phyloP scores from a whole-genome alignment of 2,797 vertebrate species.

The Chelon auratus region DNA sequence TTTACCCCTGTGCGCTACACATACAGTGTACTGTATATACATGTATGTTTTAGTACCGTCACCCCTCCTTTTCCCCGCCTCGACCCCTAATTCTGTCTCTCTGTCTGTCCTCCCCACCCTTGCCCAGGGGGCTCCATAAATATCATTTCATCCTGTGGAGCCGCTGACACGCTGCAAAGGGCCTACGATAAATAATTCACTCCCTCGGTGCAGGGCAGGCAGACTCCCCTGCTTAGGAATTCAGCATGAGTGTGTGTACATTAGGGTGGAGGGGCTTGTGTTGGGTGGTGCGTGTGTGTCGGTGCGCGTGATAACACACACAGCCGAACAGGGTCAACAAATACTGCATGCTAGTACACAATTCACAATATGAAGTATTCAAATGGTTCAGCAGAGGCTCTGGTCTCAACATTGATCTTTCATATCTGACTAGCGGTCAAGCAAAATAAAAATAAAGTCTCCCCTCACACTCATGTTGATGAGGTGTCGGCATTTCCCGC shows the following conservation, averaged over 20 bases:
- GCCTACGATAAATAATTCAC: conserved; percentile 91
- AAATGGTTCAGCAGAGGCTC: conserved; percentile 12
- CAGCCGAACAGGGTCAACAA: conserved; percentile 39
- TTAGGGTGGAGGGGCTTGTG: conserved; percentile 49
- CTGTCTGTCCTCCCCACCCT: conserved; percentile 68
- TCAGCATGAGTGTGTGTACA: conserved; percentile 73
- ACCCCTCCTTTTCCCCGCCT: conserved; percentile 20
- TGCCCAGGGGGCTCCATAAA: conserved; percentile 91
- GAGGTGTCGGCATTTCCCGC: neutral
- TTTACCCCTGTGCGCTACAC: conserved; percentile 7
- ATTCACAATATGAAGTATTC: conserved; percentile 38
- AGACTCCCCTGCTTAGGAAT: conserved; percentile 87
- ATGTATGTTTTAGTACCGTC: conserved; percentile 55
- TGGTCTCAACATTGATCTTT: conserved; percentile 19
- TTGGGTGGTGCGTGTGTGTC: conserved; percentile 9
- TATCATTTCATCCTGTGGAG: conserved; percentile 90
- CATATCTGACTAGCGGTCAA: conserved; percentile 5
- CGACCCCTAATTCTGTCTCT: conserved; percentile 62
- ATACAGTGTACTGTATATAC: conserved; percentile 6
- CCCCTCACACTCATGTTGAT: conserved; percentile 8
- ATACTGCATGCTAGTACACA: conserved; percentile 18
- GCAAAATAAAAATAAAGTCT: conserved; percentile 9
- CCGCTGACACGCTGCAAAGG: conserved; percentile 90
- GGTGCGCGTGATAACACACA: conserved; percentile 43
- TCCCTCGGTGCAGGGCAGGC: conserved; percentile 72